These are phyloP conservation scores for Pelmatolapia mariae DNA, from an alignment of 2,113 vertebrate genomes.

Conservation along the genomic window DNA sequence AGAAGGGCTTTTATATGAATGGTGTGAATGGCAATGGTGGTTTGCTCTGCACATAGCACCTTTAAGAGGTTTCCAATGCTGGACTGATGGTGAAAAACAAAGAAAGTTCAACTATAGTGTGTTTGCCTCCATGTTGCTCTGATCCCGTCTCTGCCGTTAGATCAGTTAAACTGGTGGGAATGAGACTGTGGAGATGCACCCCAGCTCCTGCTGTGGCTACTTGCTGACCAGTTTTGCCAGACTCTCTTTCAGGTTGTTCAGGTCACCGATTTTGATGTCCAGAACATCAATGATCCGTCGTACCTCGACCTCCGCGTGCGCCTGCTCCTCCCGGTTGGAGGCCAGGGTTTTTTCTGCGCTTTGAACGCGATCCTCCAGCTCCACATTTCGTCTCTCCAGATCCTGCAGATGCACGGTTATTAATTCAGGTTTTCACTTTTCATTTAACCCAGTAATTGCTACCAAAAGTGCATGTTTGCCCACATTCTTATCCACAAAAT, in stretches of 20 bases:
- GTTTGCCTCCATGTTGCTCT: not conserved
- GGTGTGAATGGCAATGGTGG: not conserved
- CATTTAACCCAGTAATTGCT: not conserved
- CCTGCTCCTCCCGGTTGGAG: constrained; percentile 69
- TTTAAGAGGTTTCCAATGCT: not conserved
- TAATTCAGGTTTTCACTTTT: not conserved
- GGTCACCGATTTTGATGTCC: constrained; percentile 88
- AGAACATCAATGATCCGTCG: constrained; percentile 77
- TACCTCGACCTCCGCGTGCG: constrained; percentile 75
- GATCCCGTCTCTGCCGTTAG: not conserved
- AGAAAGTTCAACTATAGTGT: not conserved
- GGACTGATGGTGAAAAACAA: not conserved
- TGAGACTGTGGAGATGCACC: constrained; percentile 42
- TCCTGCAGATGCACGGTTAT: constrained; percentile 66
- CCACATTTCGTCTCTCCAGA: constrained; percentile 78
- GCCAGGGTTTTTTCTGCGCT: constrained; percentile 76
- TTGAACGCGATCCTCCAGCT: constrained; percentile 80
- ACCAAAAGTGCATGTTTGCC: not conserved
- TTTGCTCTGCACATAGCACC: constrained; percentile 16
- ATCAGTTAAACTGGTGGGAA: not conserved
- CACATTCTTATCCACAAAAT: not conserved
- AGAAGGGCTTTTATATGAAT: not conserved
- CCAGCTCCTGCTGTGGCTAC: constrained; percentile 29
- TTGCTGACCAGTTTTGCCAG: constrained; percentile 84
- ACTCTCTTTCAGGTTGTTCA: constrained; percentile 84